Evolutionary conservation across 64 coral and sea anemone species (phyloP).

Genomic region (Montipora cactus): DNA sequence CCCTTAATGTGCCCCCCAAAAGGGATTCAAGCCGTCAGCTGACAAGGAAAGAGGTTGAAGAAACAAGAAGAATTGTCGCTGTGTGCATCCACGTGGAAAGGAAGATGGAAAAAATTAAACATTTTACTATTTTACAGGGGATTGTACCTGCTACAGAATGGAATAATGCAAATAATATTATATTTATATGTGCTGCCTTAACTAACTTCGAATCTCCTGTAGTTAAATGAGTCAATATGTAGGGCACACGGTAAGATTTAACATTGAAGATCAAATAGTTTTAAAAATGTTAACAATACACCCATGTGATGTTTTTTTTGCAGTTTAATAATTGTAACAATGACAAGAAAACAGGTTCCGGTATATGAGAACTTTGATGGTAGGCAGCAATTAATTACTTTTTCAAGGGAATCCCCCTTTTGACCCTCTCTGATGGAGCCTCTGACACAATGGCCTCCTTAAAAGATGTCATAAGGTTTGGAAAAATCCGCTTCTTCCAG

Average conservation of each 20-base stretch:
- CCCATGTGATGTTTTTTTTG: neutral
- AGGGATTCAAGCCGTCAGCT: slow-evolving; percentile 41
- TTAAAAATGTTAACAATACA: neutral
- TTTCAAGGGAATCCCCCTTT: neutral
- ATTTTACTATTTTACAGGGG: slow-evolving; percentile 32
- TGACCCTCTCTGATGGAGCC: slow-evolving; percentile 7
- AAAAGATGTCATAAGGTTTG: slow-evolving; percentile 21
- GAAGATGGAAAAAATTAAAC: slow-evolving; percentile 65
- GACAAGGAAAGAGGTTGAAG: slow-evolving; percentile 6
- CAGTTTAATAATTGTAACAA: neutral
- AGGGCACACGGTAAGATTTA: neutral
- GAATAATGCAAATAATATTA: slow-evolving; percentile 62
- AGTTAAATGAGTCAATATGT: neutral
- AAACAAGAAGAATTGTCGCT: slow-evolving; percentile 11
- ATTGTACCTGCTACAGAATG: slow-evolving; percentile 44
- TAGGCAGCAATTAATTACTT: neutral
- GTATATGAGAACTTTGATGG: neutral
- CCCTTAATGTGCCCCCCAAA: slow-evolving; percentile 25
- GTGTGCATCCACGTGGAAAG: slow-evolving; percentile 3
- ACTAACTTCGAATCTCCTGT: slow-evolving; percentile 28
- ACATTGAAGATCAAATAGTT: neutral
- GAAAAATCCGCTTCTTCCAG: slow-evolving; percentile 42
- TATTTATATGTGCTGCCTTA: slow-evolving; percentile 52
- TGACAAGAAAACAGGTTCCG: neutral
- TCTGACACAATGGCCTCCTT: neutral